These are phyloP conservation scores for Diorhabda sublineata DNA, from an alignment of 1,140 invertebrate species.

Conservation along the genomic window DNA sequence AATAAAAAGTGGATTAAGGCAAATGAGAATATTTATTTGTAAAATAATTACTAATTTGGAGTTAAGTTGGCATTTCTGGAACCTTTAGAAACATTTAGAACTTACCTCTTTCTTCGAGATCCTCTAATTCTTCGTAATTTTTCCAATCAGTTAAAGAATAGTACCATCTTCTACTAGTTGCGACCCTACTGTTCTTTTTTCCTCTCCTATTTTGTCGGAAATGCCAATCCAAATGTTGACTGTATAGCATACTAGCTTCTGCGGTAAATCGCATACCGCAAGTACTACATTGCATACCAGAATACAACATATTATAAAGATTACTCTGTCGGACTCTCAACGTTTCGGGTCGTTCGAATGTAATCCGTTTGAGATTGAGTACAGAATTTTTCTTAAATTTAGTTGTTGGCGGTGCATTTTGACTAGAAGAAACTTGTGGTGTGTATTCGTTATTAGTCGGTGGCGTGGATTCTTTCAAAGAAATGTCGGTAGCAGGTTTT, in stretches of 20 bases:
- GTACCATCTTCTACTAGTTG: constrained; percentile 82
- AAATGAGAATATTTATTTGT: too few species aligned
- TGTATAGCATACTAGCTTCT: constrained; percentile 81
- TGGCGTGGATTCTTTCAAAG: neutral
- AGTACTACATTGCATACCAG: constrained; percentile 87
- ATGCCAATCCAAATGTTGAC: constrained; percentile 96
- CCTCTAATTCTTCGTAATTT: constrained; percentile 91
- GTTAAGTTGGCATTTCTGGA: too few species aligned
- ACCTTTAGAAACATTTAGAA: neutral
- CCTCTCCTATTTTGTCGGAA: constrained; percentile 88
- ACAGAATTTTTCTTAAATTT: constrained; percentile 1
- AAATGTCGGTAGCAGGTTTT: neutral
- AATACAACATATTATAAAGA: constrained; percentile 67
- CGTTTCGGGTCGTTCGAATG: constrained; percentile 63
- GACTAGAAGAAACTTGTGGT: neutral
- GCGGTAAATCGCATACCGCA: constrained; percentile 88
- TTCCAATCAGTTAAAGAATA: constrained; percentile 90
- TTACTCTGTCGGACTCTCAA: constrained; percentile 71
- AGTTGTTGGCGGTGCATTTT: neutral
- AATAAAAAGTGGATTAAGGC: constrained; percentile 14
- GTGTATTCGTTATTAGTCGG: constrained; percentile 48
- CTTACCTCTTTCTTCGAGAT: constrained; percentile 82
- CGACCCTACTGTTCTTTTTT: constrained; percentile 76
- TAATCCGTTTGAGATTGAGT: constrained; percentile 55
- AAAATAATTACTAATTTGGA: too few species aligned